Evolutionary conservation across 2,113 vertebrate species (phyloP), one percentile per base, ranked within the genome.

Genomic region (Saguinus midas): DNA sequence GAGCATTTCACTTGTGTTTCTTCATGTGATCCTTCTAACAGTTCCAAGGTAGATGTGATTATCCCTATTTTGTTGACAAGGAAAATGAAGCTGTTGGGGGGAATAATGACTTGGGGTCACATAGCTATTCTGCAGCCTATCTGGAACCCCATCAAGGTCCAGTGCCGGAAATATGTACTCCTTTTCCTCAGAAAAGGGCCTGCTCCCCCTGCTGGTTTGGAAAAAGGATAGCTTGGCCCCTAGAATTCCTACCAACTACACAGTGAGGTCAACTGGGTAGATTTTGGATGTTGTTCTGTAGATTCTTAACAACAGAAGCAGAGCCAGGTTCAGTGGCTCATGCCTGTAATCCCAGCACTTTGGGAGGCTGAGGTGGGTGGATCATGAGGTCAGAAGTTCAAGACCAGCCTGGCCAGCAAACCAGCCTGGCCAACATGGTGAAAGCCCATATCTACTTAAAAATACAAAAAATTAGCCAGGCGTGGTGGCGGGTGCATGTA

Each of bases 201-300:
- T 29, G 37, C 78, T 93, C 73, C 93, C 82, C 48, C 73, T 94
- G 86, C 87, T 97, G 66, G 45, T 92, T 89, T 96, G 73, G 75
- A 95, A 91, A 48, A 91, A 84, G 48, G 72, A 37, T 92, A 23
- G 27, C 13, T 82, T 79, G 35, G 29, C 58, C 73, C 55, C 55
- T 45, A 90, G 64, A 90, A 68, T 48, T 81, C 73, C 75, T 90
- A 66, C 32, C 43, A 58, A 84, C 40, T 78, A 29, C 37, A 78
- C 27, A 29, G 37, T 0, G 10, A 40, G n/a, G 35, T 40, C 37
- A 66, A 16, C 9, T 61, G 45, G 8, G 32, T 73, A 12, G 87
- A 78, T 64, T 80, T 32, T 8, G 20, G 27, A 40, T 61, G 32
- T 81, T 88, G 32, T 93, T 72, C 84, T 37, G 1, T 86, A 88